Evolutionary conservation across 30 jellyfish, hydroid and myxozoan genomes (phyloP).

Genomic region (Morbakka virulenta): DNA sequence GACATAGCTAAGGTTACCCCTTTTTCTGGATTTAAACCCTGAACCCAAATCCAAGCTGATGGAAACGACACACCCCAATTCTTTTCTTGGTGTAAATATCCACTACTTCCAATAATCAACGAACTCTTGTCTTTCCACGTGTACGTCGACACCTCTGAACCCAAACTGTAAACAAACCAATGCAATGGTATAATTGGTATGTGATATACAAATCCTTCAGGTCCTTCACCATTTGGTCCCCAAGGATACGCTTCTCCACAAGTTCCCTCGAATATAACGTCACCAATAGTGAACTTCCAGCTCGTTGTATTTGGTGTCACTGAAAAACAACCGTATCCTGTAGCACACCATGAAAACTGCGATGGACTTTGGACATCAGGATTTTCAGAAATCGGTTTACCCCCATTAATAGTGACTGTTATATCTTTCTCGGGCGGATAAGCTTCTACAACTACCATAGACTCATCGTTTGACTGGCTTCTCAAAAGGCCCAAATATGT

Average conservation of each 20-base stretch:
- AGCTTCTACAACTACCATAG: not conserved
- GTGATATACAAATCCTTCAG: conserved; percentile 12
- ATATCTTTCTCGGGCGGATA: not conserved
- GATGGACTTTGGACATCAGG: conserved; percentile 10
- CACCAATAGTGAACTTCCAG: not conserved
- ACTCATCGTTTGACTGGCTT: not conserved
- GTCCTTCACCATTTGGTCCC: conserved; percentile 26
- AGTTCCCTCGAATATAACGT: not conserved
- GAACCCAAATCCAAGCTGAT: conserved; percentile 16
- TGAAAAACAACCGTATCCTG: not conserved
- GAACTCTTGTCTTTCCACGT: not conserved
- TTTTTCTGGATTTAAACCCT: not conserved
- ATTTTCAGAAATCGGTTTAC: not conserved
- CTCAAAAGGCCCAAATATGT: not conserved
- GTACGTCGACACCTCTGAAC: not conserved
- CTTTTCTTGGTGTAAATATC: conserved; percentile 8
- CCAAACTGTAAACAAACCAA: conserved; percentile 20
- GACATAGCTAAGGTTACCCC: conserved; percentile 3
- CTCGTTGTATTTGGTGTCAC: conserved; percentile 2
- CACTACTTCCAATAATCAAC: not conserved
- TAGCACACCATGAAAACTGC: conserved; percentile 8
- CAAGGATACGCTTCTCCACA: conserved; percentile 3
- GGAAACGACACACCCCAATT: conserved; percentile 28
- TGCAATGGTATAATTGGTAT: conserved; percentile 11
- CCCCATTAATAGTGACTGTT: not conserved